Evolutionary conservation across 1,140 invertebrate genomes (phyloP).

Genomic region (Magallana angulata): DNA sequence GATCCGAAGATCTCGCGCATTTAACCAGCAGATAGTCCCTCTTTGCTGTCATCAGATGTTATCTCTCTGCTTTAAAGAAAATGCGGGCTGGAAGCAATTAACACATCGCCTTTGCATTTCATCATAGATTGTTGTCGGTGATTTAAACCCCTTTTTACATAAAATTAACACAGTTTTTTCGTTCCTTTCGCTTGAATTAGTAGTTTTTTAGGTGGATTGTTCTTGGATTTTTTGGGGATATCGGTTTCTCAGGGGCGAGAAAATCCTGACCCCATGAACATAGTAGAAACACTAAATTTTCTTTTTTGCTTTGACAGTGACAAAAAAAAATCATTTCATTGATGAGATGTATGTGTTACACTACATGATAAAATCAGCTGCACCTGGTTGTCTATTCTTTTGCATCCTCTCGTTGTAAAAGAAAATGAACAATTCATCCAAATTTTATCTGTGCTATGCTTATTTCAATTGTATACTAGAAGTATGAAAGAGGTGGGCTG

Average conservation of each 20-base stretch:
- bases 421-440: neutral
- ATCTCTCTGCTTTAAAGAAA: conserved; percentile 4
- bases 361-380: conserved; percentile 17
- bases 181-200: conserved; percentile 5
- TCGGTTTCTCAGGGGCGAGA: conserved; percentile 1
- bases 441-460: no score
- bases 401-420: neutral
- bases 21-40: conserved; percentile 3
- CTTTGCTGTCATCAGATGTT: conserved; percentile 9
- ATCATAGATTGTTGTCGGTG: neutral
- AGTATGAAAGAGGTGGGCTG: no score
- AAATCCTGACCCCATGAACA: neutral
- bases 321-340: neutral
- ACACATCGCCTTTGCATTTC: neutral
- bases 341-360: neutral
- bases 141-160: conserved; percentile 26
- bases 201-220: neutral
- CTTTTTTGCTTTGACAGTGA: neutral
- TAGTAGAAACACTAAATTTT: neutral
- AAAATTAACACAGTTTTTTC: conserved; percentile 20
- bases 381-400: neutral
- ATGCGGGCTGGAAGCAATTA: neutral
- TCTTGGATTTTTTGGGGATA: neutral
- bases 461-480: no score
- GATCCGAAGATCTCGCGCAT: neutral